These are phyloP conservation scores for Phodopus roborovskii DNA, from an alignment of 2,113 vertebrate species.

Conservation along the genomic window DNA sequence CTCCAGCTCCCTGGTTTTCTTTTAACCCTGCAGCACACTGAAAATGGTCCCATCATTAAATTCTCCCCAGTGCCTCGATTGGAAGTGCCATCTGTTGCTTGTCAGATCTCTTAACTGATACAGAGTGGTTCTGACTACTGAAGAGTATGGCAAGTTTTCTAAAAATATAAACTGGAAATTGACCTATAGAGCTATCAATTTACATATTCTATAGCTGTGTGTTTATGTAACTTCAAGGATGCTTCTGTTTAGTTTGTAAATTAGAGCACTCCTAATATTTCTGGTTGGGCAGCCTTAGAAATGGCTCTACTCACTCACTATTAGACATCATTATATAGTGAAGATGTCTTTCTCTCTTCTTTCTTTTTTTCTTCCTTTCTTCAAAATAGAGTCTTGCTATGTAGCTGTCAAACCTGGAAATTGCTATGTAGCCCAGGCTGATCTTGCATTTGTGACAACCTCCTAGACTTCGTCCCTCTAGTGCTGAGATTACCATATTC, in stretches of 20 bases:
- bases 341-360: background rate
- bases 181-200: background rate
- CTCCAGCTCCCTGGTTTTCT: background rate
- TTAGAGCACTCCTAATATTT: background rate
- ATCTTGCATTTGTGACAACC: background rate
- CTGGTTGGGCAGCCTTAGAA: background rate
- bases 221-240: background rate
- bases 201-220: background rate
- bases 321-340: background rate
- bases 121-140: background rate
- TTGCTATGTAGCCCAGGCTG: background rate
- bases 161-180: constrained; percentile 41
- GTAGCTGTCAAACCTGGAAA: background rate
- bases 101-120: background rate
- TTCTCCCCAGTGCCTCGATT: background rate
- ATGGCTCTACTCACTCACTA: background rate
- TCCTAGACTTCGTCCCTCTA: background rate
- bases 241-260: constrained; percentile 14
- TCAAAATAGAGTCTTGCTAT: background rate
- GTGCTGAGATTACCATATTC: background rate
- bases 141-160: background rate
- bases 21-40: background rate
- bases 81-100: background rate
- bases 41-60: background rate
- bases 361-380: background rate